These are phyloP conservation scores for Proisotoma minuta DNA, from an alignment of 2,888 invertebrate species.

Conservation along the genomic window DNA sequence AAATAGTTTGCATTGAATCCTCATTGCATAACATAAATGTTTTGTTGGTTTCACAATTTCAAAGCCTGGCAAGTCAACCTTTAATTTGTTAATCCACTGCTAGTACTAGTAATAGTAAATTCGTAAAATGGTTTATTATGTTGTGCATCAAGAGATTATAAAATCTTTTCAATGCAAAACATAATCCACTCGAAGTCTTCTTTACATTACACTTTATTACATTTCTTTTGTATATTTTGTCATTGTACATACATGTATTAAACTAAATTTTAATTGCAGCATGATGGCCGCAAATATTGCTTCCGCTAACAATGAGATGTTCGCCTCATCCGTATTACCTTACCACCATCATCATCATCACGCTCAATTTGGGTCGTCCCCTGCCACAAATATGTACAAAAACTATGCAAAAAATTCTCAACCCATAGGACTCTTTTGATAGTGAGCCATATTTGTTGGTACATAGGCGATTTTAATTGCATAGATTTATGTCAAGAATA, in stretches of 20 bases:
- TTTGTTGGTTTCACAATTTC: constrained; percentile 11
- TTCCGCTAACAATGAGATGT: constrained; percentile 42
- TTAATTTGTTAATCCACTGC: constrained; percentile 9
- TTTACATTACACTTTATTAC: constrained; percentile 8
- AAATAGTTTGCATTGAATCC: constrained; percentile 33
- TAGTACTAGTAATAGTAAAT: constrained; percentile 1
- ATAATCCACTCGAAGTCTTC: background rate
- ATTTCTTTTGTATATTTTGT: background rate
- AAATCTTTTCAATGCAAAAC: background rate
- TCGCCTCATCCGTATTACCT: constrained; percentile 39
- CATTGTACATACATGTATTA: constrained; percentile 1
- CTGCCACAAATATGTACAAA: constrained; percentile 39
- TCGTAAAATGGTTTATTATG: background rate
- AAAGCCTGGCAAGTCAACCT: constrained; percentile 32
- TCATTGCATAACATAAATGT: constrained; percentile 29
- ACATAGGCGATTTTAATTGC: too few species aligned
- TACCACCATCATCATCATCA: constrained; percentile 38
- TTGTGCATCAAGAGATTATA: background rate
- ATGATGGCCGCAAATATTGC: constrained; percentile 41
- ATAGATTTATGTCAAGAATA: too few species aligned
- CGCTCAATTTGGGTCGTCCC: constrained; percentile 34
- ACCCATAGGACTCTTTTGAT: constrained; percentile 38
- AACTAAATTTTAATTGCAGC: constrained; percentile 20
- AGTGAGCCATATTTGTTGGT: background rate
- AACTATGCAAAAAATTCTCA: constrained; percentile 42